phyloP scores from a whole-genome alignment of 2,888 invertebrate genomes.

The Stratiomys singularior region DNA sequence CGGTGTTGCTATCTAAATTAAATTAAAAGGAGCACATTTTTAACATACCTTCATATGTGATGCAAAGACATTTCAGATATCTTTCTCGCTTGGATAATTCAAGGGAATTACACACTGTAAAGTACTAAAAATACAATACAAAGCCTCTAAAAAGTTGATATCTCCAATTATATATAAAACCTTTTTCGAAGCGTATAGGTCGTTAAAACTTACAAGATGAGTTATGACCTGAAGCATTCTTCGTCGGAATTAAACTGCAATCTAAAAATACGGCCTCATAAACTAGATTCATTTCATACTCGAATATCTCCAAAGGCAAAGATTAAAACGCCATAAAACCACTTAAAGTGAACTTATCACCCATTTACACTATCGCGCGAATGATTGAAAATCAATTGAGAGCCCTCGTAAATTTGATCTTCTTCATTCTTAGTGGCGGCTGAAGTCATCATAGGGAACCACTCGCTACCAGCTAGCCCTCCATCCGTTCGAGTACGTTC shows the following conservation, averaged over 20 bases:
- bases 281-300: not conserved
- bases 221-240: no score
- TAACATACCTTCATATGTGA: no score
- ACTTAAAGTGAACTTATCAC: not conserved
- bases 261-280: not conserved
- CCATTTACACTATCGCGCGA: not conserved
- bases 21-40: no score
- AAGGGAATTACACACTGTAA: no score
- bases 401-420: not conserved
- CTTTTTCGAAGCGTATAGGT: no score
- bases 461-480: not conserved
- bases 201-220: no score
- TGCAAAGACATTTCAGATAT: no score
- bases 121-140: no score
- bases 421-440: not conserved
- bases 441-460: not conserved
- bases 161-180: no score
- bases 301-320: not conserved
- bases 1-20: no score
- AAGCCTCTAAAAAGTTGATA: no score
- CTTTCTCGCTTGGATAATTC: no score
- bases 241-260: not conserved
- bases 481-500: not conserved
- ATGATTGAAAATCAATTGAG: constrained; percentile 22
- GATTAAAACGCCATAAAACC: constrained; percentile 10